These are phyloP conservation scores for Archegozetes longisetosus DNA, from an alignment of 1,140 invertebrate species.

Conservation along the genomic window DNA sequence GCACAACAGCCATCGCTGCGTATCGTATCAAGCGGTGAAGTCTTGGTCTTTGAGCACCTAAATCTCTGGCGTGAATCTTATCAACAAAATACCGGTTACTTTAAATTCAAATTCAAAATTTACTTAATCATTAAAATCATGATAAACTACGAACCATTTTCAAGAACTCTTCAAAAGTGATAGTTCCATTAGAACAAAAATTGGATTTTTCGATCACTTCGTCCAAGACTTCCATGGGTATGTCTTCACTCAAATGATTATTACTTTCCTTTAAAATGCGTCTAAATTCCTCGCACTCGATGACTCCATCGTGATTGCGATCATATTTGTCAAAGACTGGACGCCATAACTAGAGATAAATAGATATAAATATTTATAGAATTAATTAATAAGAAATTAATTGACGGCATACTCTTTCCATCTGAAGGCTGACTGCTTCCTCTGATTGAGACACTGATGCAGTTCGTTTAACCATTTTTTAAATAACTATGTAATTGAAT, in stretches of 20 bases:
- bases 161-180: constrained; percentile 62
- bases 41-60: constrained; percentile 11
- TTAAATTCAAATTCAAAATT: constrained; percentile 7
- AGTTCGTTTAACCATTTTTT: neutral
- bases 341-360: constrained; percentile 11
- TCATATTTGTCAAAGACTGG: constrained; percentile 42
- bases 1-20: constrained; percentile 29
- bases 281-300: constrained; percentile 50
- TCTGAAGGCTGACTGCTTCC: neutral
- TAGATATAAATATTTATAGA: too few species aligned
- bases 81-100: neutral
- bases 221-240: constrained; percentile 49
- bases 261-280: constrained; percentile 42
- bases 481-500: neutral
- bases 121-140: neutral
- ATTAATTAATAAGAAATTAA: neutral
- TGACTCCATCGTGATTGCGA: constrained; percentile 49
- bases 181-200: constrained; percentile 47
- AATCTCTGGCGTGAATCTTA: constrained; percentile 8
- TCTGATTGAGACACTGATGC: neutral
- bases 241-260: constrained; percentile 40
- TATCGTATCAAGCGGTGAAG: constrained; percentile 21
- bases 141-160: constrained; percentile 40
- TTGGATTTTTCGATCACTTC: constrained; percentile 53
- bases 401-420: constrained; percentile 7